Conservation (phyloP, 2,888 invertebrate species). For the Acrobasis consociella region DNA sequence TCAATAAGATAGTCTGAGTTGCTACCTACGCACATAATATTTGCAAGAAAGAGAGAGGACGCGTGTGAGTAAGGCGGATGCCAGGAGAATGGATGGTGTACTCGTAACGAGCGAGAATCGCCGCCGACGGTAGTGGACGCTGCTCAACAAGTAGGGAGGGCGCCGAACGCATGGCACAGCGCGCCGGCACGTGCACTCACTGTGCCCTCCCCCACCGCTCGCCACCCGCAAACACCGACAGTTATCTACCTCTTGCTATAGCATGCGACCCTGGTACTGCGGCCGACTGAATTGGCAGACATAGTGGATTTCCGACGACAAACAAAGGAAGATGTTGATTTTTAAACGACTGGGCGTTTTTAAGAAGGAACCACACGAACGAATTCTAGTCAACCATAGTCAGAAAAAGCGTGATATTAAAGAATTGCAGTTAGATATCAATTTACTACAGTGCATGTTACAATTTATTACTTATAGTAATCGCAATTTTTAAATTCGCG, state of each 20-base stretch:
- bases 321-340: constrained; percentile 39
- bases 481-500: too few relatives aligned
- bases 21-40: constrained; percentile 36
- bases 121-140: constrained; percentile 35
- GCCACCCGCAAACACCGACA: constrained; percentile 49
- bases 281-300: constrained; percentile 75
- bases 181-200: constrained; percentile 72
- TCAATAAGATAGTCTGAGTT: constrained; percentile 44
- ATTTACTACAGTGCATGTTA: background rate
- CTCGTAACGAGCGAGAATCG: constrained; percentile 46
- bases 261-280: constrained; percentile 65
- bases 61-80: constrained; percentile 42
- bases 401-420: background rate
- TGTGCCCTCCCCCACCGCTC: constrained; percentile 41
- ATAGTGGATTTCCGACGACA: constrained; percentile 62
- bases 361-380: background rate
- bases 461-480: too few relatives aligned
- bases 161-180: constrained; percentile 71
- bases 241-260: constrained; percentile 53
- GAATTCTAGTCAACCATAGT: background rate
- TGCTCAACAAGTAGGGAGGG: constrained; percentile 74
- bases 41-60: constrained; percentile 49
- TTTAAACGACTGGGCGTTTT: background rate
- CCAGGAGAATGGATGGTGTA: constrained; percentile 39
- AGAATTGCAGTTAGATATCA: background rate